Base-by-base conservation (phyloP, 1,140 invertebrate genomes). In the Diorhabda elongata region DNA sequence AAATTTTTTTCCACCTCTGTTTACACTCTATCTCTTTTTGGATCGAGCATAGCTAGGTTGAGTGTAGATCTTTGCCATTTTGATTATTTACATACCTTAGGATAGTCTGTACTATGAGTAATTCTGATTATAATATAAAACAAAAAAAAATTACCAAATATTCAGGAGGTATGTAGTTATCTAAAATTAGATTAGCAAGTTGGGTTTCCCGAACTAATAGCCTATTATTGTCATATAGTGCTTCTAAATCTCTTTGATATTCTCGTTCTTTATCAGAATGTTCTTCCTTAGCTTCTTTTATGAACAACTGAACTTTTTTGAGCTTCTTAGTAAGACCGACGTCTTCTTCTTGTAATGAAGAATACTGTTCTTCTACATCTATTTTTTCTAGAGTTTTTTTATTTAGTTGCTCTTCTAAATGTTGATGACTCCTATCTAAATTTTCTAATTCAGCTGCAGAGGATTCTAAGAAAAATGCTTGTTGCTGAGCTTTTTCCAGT, bases 311-410 rank as follows among this genome's bases (percentile, higher is more conserved):
- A 0, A 97, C 91, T 74, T 94, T 92, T 78, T 95, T 95, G 42
- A 99, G 85, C 81, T 98, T 98, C 75, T 96, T 93, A 0, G 93
- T 95, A 79, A 98, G 93, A 0, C 92, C 95, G 2, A 88, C 86
- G 62, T 93, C 93, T 83, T 98, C 96, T 77, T 99, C 98, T 82
- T 97, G 95, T 0, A 99, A 83, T 62, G 88, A 91, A 0, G 92
- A 93, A 83, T 99, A 99, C 69, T 96, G 92, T 81, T 99, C 97
- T 82, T 99, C 97, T 61, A 99, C 92, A 77, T 98, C 94, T 26
- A 98, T 86, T 66, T 95, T 87, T 81, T 99, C 97, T 2, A 93
- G 90, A 81, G 98, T 93, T 83, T 96, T 97, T 79, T 94, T 88
- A 77, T 93, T 87, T 61, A 96, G 83, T 58, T 91, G 88, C 74